A percentile compares a stretch with the other conserved stretches of the same genome.
These are phyloP conservation scores for Halictus ligatus DNA, from an alignment of 2,888 invertebrate genomes.

Conservation along the genomic window DNA sequence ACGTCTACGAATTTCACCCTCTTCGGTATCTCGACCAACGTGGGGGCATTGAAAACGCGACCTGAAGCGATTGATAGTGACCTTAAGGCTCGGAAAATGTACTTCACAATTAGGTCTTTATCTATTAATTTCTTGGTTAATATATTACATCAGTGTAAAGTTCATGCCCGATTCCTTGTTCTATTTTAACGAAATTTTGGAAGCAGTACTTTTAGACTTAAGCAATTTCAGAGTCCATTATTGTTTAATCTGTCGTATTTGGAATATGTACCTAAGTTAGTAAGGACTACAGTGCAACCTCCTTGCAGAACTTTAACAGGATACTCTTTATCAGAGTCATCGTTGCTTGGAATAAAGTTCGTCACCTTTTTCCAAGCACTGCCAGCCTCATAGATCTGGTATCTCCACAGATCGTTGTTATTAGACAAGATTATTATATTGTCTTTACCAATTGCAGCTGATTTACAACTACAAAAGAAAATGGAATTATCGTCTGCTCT, in stretches of 20 bases:
- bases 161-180: too few relatives aligned
- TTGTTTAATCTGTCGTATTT: not conserved
- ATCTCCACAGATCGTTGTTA: conserved; percentile 77
- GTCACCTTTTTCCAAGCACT: conserved; percentile 75
- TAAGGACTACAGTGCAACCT: conserved; percentile 76
- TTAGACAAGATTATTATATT: conserved; percentile 73
- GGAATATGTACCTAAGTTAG: conserved; percentile 78
- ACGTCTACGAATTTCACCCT: conserved; percentile 87
- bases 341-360: conserved; percentile 71
- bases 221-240: not conserved
- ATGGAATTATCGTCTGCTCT: not conserved
- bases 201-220: not conserved
- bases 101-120: not conserved
- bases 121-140: not conserved
- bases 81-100: not conserved
- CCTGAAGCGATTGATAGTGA: conserved; percentile 79
- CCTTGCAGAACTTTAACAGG: conserved; percentile 75
- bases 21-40: conserved; percentile 85
- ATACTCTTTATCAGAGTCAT: conserved; percentile 68
- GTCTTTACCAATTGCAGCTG: conserved; percentile 74
- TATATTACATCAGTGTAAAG: not conserved
- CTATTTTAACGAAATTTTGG: too few relatives aligned
- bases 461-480: conserved; percentile 69
- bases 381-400: conserved; percentile 72
- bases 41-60: conserved; percentile 88